phyloP scores from a whole-genome alignment of 2,888 invertebrate genomes.

The Drosophila greeni region DNA sequence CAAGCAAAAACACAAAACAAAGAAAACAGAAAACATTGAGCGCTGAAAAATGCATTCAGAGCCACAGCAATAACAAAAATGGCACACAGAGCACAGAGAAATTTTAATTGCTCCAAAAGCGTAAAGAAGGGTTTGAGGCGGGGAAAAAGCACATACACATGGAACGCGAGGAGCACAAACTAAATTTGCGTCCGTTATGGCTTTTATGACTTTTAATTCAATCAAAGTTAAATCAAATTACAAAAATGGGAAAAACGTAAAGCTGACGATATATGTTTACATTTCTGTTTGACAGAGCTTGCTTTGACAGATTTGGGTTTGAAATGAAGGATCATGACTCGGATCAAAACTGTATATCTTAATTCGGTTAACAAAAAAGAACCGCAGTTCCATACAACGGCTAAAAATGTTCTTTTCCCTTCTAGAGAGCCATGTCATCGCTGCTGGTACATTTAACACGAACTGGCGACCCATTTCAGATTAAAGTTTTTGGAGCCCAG shows the following conservation, averaged over 20 bases:
- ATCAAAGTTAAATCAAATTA: slow-evolving; percentile 57
- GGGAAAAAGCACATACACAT: neutral
- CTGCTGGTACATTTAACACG: slow-evolving; percentile 54
- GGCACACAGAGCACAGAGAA: slow-evolving; percentile 49
- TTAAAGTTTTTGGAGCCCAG: slow-evolving; percentile 26
- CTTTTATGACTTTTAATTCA: slow-evolving; percentile 65
- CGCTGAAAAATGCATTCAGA: slow-evolving; percentile 36
- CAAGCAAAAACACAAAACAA: slow-evolving; percentile 50
- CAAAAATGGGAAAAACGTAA: slow-evolving; percentile 44
- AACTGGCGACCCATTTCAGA: slow-evolving; percentile 39
- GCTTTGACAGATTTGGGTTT: slow-evolving; percentile 35
- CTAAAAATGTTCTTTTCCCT: slow-evolving; percentile 2
- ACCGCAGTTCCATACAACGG: neutral
- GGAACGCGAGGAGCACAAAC: slow-evolving; percentile 25
- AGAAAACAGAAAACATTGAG: slow-evolving; percentile 40
- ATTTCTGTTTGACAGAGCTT: slow-evolving; percentile 11
- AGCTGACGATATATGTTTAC: slow-evolving; percentile 16
- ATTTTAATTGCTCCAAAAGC: slow-evolving; percentile 68
- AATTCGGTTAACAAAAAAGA: slow-evolving; percentile 1
- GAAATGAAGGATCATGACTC: slow-evolving; percentile 10
- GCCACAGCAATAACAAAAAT: slow-evolving; percentile 44
- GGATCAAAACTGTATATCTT: neutral
- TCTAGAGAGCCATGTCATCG: slow-evolving; percentile 23
- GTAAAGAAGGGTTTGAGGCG: slow-evolving; percentile 10
- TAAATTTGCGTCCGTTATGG: slow-evolving; percentile 52